These are phyloP conservation scores for Chiridota heheva DNA, from an alignment of 35 echinoderm and acorn worm species.

Conservation along the genomic window DNA sequence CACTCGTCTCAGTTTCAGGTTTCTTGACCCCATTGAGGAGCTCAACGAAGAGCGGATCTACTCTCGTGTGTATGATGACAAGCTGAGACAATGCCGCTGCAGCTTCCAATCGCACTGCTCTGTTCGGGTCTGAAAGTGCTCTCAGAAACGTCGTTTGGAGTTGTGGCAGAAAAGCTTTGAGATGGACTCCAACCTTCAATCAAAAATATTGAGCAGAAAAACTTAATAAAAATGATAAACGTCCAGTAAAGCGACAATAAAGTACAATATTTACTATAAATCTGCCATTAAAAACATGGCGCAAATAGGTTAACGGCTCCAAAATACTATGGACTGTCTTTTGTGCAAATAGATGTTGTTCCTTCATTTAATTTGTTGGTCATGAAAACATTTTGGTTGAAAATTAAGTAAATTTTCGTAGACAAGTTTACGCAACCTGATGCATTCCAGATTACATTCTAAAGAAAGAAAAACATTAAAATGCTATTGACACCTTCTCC, in stretches of 20 bases:
- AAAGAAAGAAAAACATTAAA: too few species aligned
- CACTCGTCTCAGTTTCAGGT: conserved; percentile 74
- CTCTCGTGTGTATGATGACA: conserved; percentile 89
- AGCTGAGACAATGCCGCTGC: conserved; percentile 79
- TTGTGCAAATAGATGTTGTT: too few species aligned
- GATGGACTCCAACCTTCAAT: conserved; percentile 80
- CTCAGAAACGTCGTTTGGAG: conserved; percentile 93
- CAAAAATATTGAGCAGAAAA: background rate
- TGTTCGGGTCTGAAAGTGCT: conserved; percentile 77
- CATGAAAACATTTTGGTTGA: too few species aligned
- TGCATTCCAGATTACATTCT: too few species aligned
- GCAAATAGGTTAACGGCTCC: too few species aligned
- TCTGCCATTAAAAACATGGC: background rate
- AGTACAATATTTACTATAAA: background rate
- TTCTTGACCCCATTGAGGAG: conserved; percentile 97
- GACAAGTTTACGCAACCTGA: too few species aligned
- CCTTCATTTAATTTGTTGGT: too few species aligned
- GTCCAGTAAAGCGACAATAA: background rate
- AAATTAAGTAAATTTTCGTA: too few species aligned
- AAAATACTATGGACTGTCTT: too few species aligned
- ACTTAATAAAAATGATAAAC: background rate
- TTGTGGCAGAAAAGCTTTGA: conserved; percentile 97
- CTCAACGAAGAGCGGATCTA: conserved; percentile 95
- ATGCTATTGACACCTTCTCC: too few species aligned
- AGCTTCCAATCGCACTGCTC: conserved; percentile 82